Evolutionary conservation across 2,888 invertebrate species (phyloP).

Genomic region (Agonopterix heracliana): DNA sequence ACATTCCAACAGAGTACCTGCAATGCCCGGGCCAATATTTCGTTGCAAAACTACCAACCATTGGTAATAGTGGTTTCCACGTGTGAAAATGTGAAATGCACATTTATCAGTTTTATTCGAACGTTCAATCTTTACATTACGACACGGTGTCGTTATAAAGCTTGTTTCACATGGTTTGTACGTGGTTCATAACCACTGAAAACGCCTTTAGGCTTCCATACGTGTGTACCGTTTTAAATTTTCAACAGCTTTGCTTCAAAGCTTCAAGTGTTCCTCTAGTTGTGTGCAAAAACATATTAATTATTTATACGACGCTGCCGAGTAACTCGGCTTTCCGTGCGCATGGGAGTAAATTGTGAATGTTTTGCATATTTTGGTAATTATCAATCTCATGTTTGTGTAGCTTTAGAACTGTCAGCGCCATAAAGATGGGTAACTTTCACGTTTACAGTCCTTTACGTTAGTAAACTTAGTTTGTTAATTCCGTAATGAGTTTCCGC

Average conservation of each 20-base stretch:
- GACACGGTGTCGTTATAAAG: constrained; percentile 5
- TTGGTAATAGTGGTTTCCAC: no score
- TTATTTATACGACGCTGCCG: constrained; percentile 39
- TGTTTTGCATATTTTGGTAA: constrained; percentile 7
- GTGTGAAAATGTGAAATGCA: no score
- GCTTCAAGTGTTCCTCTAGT: constrained; percentile 33
- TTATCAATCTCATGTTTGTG: neutral
- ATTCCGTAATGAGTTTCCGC: neutral
- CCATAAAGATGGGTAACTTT: neutral
- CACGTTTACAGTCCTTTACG: neutral
- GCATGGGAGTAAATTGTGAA: neutral
- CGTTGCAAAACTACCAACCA: no score
- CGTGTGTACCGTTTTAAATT: constrained; percentile 47
- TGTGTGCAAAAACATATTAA: constrained; percentile 62
- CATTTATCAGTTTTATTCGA: no score
- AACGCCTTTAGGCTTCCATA: constrained; percentile 28
- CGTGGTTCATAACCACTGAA: constrained; percentile 35
- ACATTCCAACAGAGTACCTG: no score
- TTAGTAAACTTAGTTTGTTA: neutral
- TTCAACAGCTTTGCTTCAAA: constrained; percentile 41
- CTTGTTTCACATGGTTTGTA: constrained; percentile 18
- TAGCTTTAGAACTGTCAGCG: no score
- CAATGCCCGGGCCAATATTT: no score
- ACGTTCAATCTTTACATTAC: neutral
- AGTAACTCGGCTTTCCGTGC: constrained; percentile 2